Conservation (phyloP, 2,113 vertebrate genomes). For the Notarius quadriscutis region DNA sequence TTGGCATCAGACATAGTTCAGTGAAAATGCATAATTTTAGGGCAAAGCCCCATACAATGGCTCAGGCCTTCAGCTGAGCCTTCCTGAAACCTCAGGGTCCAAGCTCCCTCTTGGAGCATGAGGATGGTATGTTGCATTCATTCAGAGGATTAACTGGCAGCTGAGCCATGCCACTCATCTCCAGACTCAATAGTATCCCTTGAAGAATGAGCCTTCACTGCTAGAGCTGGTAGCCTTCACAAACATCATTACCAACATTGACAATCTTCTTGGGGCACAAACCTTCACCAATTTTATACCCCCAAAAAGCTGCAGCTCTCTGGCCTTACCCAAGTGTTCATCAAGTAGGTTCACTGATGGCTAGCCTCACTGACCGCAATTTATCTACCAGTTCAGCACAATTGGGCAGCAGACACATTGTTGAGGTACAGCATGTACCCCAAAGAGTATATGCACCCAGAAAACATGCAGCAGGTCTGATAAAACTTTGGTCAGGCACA, state of each 20-base stretch:
- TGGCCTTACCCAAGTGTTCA: background rate
- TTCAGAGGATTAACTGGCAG: background rate
- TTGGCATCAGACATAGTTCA: background rate
- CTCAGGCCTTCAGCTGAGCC: background rate
- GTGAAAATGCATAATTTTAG: background rate
- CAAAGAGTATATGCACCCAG: background rate
- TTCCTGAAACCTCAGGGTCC: background rate
- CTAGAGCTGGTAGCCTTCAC: background rate
- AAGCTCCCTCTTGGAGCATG: background rate
- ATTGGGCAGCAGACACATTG: background rate
- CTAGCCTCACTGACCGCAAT: background rate
- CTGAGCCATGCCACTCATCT: background rate
- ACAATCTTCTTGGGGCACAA: background rate
- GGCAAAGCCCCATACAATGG: background rate
- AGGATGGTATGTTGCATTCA: background rate
- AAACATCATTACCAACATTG: background rate
- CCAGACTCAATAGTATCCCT: background rate
- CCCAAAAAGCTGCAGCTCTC: background rate
- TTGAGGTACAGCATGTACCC: background rate
- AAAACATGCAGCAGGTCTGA: background rate
- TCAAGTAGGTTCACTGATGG: background rate
- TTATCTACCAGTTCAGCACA: background rate
- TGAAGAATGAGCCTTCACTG: background rate
- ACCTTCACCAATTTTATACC: background rate
- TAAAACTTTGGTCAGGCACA: background rate